Evolutionary conservation across 2,113 vertebrate genomes (phyloP), one percentile per base, ranked within the genome.

Genomic region (Nesoenas mayeri): DNA sequence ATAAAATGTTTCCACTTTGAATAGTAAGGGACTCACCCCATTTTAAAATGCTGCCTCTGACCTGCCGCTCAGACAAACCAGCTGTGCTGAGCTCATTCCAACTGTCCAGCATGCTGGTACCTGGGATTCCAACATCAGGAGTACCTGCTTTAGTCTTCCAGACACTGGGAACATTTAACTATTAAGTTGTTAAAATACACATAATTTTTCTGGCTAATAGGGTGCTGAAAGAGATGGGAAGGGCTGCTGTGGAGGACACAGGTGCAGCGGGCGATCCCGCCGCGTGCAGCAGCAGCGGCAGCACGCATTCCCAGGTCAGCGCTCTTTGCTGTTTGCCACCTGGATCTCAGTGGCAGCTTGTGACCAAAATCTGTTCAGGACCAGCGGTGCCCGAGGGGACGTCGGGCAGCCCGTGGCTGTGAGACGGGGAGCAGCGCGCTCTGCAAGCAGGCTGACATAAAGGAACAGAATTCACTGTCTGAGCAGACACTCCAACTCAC

Each of bases 31-130:
- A 87, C 3, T 6, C 22, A 3, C 40, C 38, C 1, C 1, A 13
- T 58, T 94, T 64, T 72, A 32, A 81, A 65, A 92, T 57, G 42
- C 42, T 86, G 31, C 73, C n/a, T 96, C 67, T 42, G 85, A 95
- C 62, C 62, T 53, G 44, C 36, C 89, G 75, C 73, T 79, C 57
- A 50, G 53, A 62, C 32, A 85, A 93, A 80, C 32, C 75, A 86
- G 93, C 7, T 3, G 44, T 79, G 88, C 34, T 40, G 82, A 53
- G 80, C 60, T 72, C 64, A 10, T 26, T 85, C 81, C 79, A 87
- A 61, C 71, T 36, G 14, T 24, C 48, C 91, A 77, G 9, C 48
- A 54, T 61, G 29, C 70, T 79, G 44, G 31, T 42, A 44, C 71
- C 78, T 47, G 34, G 18, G 38, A 19, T 25, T 42, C 40, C n/a